A percentile compares a stretch with the other conserved stretches of the same genome.
Evolutionary conservation across 2,113 vertebrate species (phyloP).

Genomic region (Sceloporus undulatus): DNA sequence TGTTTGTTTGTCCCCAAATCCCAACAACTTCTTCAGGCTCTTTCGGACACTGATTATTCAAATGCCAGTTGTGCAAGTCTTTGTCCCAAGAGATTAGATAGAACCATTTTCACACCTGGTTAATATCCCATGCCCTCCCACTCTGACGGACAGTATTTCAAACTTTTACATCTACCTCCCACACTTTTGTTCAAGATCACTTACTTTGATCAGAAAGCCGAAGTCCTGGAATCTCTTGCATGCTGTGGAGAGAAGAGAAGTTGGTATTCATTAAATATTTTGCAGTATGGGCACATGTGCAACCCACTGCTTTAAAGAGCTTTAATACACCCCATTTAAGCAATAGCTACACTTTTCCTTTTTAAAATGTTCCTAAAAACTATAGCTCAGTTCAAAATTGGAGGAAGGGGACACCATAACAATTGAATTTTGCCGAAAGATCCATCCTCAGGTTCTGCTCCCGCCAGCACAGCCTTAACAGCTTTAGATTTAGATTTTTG

Average conservation of each 20-base stretch:
- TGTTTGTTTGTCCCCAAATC: too few species aligned
- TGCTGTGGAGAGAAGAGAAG: slow-evolving; percentile 48
- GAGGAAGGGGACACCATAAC: neutral
- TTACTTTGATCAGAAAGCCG: slow-evolving; percentile 53
- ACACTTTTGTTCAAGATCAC: slow-evolving; percentile 23
- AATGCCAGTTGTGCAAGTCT: neutral
- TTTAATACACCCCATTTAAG: neutral
- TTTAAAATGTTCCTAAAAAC: slow-evolving; percentile 52
- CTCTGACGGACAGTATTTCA: slow-evolving; percentile 36
- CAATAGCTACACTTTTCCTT: slow-evolving; percentile 40
- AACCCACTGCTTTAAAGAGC: slow-evolving; percentile 42
- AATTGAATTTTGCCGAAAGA: slow-evolving; percentile 63
- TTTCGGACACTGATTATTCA: neutral
- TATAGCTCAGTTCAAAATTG: slow-evolving; percentile 44
- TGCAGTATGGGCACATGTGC: slow-evolving; percentile 30
- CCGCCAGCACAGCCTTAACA: slow-evolving; percentile 55
- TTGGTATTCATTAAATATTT: slow-evolving; percentile 44
- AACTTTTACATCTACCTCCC: neutral
- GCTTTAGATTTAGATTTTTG: slow-evolving; percentile 54
- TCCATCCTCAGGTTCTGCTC: slow-evolving; percentile 58
- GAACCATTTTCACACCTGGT: too few species aligned
- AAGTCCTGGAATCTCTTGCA: slow-evolving; percentile 28
- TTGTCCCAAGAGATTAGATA: neutral
- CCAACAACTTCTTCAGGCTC: neutral
- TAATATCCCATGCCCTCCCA: neutral